Base-by-base conservation (phyloP, 2,888 invertebrate species). In the Archips xylosteana region DNA sequence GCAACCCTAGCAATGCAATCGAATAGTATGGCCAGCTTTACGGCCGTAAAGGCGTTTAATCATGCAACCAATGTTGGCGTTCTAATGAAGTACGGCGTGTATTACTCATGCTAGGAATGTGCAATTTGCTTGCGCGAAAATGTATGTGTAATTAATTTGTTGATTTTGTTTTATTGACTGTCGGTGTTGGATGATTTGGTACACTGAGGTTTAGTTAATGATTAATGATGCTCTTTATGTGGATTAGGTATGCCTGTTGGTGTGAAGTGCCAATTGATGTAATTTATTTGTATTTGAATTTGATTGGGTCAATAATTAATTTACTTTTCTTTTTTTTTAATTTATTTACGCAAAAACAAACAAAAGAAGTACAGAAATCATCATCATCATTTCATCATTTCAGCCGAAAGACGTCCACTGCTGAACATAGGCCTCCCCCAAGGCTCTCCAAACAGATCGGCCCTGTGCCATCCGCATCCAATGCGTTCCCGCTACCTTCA, bases 1-100 rank as follows among this genome's bases (percentile, higher is more conserved):
- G 34, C 86, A 88, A 70, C 89, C 89, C 89, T 89, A 75, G 23
- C 34, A 34, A 34, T 70, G 76, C 81, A 85, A 83, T 85, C 83
- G 81, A 83, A 85, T 85, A 79, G 84, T 82, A 85, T 85, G 78
- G 84, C 80, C 76, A 87, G 87, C 86, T 90, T 90, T 89, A 89
- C 80, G 85, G 81, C 85, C 85, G 83, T 85, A 79, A 85, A 84
- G 85, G 87, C 87, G 84, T 88, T 90, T 87, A 91, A 92, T 92
- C 89, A 86, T 78, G 74, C 78, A 74, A 81, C 81, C 83, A 77
- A 79, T 82, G 79, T 76, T 75, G 79, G 70, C 70, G 75, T 74
- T 71, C 75, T 82, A 85, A 87, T 87, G 81, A 85, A 84, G 82
- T 68, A 66, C 60, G 34, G 57, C 59, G 63, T n/a, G 57, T 60